Evolutionary conservation across 2,113 vertebrate species (phyloP), one percentile per base, ranked within the genome.

Genomic region (Oreocharis arfaki): DNA sequence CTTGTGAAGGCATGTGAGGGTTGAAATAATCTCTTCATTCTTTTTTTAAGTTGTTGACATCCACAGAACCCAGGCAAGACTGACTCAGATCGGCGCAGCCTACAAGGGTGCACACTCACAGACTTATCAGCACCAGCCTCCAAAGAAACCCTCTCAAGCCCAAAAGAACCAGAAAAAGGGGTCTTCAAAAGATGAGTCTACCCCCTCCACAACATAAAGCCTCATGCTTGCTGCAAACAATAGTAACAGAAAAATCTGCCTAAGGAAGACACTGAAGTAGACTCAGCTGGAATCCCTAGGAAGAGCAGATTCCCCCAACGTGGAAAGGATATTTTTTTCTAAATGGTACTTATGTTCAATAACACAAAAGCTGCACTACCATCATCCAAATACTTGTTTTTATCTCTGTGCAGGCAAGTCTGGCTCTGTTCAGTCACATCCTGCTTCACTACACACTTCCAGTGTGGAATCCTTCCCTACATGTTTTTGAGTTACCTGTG

Each of bases 341-440:
- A 84, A 77, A 73, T 20, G 16, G 10, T 85, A 79, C 28, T 47
- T 65, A 85, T 74, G 35, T 67, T 97, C 88, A 94, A 86, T 96
- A 96, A 92, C 87, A 90, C 49, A 95, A 85, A 90, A 89, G 33
- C 80, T 94, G 57, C 35, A 69, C 53, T 68, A 57, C 68, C 20
- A 50, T 79, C 17, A 7, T 52, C 63, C 87, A 97, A 93, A 93
- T 95, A 92, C 85, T 96, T 94, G 77, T 71, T 95, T 95, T 95
- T 90, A 71, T 83, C 89, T 84, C 80, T 53, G 53, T 71, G 37
- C 68, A 81, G 75, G 68, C 93, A 96, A 96, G 73, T 82, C 60
- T 73, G 83, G 27, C 44, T 71, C 69, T 78, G 73, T 73, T 95
- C 67, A 84, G 68, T 85, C 84, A 87, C 75, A 74, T 85, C 70